Base-by-base conservation (phyloP, 2,888 invertebrate genomes). In the Thera obeliscata region DNA sequence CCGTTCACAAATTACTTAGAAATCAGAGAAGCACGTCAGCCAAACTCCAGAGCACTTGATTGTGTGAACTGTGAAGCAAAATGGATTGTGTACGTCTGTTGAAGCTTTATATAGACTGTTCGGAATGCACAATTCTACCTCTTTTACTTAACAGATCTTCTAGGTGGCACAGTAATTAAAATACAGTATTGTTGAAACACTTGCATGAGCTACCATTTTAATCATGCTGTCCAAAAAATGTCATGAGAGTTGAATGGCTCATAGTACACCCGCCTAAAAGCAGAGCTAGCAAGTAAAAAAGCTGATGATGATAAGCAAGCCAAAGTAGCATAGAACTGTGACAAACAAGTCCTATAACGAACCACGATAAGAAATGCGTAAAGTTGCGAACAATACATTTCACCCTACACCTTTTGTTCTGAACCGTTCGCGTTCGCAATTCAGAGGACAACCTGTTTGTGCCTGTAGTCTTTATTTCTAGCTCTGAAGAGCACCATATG, bases 31-130 rank as follows among this genome's bases (percentile, higher is more conserved):
- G 59, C 41, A 48, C 56, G 54, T 38, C 59, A 54, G 38, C 52
- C 59, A 36, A 61, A 59, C 52, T 22, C 61, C 62, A 56, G 81
- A 80, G 75, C 76, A 77, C 78, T 76, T 78, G 85, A 76, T 80
- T 80, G 81, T 84, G 73, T 81, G 74, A 69, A 46, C 43, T 84
- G 73, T 81, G 75, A 70, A 74, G 69, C 80, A 71, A 83, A 88
- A 87, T 89, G 88, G 85, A 77, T 78, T 77, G 77, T 78, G 75
- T 77, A 82, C 78, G 76, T 71, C 72, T 77, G 41, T 73, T 66
- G 76, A 77, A 67, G 83, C 81, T 86, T 89, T 91, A 88, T 90
- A 91, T 91, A 90, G 78, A 79, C 72, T 72, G 71, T 79, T 76
- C 78, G 77, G 79, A 79, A 85, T 89, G 87, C 87, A 89, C 75